Percentiles rank a stretch among this genome's conserved stretches.
These are phyloP conservation scores for Euclidia mi DNA, from an alignment of 2,888 invertebrate species.

Conservation along the genomic window DNA sequence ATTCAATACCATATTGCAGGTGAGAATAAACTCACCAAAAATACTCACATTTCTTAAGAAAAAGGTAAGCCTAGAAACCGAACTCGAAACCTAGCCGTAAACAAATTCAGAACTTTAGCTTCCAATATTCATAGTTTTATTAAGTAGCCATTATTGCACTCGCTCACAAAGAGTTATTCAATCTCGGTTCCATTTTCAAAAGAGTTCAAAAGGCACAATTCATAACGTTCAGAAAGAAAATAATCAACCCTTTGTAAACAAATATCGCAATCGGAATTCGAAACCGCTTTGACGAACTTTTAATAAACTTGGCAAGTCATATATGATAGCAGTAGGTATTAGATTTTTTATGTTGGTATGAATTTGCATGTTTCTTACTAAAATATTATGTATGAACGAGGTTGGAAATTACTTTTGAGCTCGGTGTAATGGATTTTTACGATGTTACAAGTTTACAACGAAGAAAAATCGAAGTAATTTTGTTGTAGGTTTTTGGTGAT, in stretches of 20 bases:
- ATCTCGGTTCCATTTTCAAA: not conserved
- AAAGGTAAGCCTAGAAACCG: too few species aligned
- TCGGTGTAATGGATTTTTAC: not conserved
- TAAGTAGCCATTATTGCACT: not conserved
- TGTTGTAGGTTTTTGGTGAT: too few species aligned
- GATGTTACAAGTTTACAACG: too few species aligned
- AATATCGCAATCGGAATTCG: constrained; percentile 23
- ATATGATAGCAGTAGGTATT: not conserved
- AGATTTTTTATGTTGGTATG: not conserved
- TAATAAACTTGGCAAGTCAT: constrained; percentile 27
- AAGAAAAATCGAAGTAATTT: too few species aligned
- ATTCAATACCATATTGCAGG: too few species aligned
- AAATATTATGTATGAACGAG: not conserved
- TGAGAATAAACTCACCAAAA: too few species aligned
- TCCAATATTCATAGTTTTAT: too few species aligned
- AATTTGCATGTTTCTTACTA: not conserved
- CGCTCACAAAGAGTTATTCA: not conserved
- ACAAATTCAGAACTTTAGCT: too few species aligned
- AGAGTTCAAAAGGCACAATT: constrained; percentile 19
- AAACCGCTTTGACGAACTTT: constrained; percentile 32
- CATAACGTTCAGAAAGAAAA: constrained; percentile 16
- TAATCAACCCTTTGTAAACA: constrained; percentile 24
- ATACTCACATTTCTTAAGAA: too few species aligned
- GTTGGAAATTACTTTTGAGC: too few species aligned
- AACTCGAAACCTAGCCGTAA: too few species aligned